These are phyloP conservation scores for Sebastes oblongus DNA, from an alignment of 2,797 vertebrate genomes.

Conservation along the genomic window DNA sequence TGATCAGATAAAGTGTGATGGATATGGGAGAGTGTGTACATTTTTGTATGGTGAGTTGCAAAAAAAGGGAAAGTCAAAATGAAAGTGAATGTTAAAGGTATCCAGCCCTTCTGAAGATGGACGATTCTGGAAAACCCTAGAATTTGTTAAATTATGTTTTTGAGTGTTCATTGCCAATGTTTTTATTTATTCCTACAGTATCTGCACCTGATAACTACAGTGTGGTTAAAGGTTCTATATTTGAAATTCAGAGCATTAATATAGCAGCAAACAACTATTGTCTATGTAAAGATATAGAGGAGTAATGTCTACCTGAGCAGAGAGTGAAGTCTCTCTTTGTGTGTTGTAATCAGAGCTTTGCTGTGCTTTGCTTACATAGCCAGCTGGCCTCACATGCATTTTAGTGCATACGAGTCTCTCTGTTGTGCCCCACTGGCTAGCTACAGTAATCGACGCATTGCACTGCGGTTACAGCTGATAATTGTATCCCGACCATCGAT, in stretches of 20 bases:
- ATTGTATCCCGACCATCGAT: background rate
- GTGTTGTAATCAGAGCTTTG: background rate
- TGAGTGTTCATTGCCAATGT: background rate
- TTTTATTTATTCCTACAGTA: background rate
- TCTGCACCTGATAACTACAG: background rate
- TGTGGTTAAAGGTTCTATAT: background rate
- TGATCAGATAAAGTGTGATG: background rate
- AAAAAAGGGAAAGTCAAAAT: slow-evolving; percentile 31
- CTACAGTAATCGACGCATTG: background rate
- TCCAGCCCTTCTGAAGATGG: background rate
- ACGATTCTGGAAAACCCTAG: background rate
- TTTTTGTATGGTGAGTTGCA: background rate
- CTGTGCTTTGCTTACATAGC: background rate
- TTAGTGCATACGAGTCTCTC: background rate
- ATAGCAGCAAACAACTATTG: background rate
- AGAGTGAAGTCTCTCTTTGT: background rate
- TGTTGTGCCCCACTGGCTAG: background rate
- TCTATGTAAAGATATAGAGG: background rate
- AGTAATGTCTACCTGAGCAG: background rate
- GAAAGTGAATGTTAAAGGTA: slow-evolving; percentile 11
- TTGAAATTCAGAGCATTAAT: background rate
- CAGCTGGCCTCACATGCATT: background rate
- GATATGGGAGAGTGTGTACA: background rate
- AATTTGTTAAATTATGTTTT: background rate
- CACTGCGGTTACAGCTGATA: background rate